Evolutionary conservation across 2,888 invertebrate species (phyloP), one percentile per base, ranked within the genome.

Genomic region (Drosophila formosana): DNA sequence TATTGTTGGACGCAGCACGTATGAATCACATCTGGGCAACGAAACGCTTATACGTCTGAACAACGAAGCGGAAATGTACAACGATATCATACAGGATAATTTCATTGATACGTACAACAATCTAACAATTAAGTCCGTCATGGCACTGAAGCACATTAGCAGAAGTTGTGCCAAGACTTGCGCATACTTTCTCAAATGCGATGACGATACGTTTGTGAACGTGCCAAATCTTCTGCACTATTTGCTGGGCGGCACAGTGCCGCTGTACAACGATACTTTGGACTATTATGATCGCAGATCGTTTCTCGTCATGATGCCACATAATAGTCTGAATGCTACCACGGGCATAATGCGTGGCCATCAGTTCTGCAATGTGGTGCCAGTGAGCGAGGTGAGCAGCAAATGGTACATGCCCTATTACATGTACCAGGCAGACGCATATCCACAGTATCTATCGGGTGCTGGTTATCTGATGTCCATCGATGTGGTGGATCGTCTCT

Each of bases 61-160:
- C 47, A 94, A 94, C 45, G 97, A 97, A 90, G 94, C 94, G 25
- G 93, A 94, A 2, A 93, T 93, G 57, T 95, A 95, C 88, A 95
- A 95, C 23, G 97, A 97, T 91, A 94, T 97, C 9, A 95, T 97
- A 56, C 96, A 97, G 92, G 97, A 97, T 90, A 95, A 94, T 46
- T 97, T 97, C 90, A 91, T 95, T 41, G 97, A 97, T 91, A 95
- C 96, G 0, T 97, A 97, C 90, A 96, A 97, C 91, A 97, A 97
- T 94, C 93, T 97, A 75, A 97, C 97, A 0, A 89, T 97, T 28
- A 97, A 97, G 90, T 96, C 97, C 49, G 95, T 97, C 9, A 95
- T 96, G 95, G 95, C 97, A 94, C 91, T 97, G 64, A 97, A 97
- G 90, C 96, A 97, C 95, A 95, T 96, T 25, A 95, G 94, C 5